Conservation (phyloP, 2,888 invertebrate species). For the Ditylenchus weischeri region DNA sequence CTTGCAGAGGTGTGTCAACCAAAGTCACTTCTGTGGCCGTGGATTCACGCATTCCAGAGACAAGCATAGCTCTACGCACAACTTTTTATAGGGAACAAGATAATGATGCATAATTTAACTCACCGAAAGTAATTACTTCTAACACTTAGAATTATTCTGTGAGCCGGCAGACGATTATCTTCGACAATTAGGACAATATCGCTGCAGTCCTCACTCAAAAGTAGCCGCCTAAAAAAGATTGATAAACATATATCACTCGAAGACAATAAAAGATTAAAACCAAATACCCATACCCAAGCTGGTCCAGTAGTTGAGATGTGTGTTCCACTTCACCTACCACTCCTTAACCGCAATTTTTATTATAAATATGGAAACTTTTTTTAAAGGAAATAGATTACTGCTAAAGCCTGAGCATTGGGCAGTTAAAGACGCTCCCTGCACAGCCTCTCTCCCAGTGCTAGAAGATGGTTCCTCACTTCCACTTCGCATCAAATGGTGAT, state of each 20-base stretch:
- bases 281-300: too few species aligned
- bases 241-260: background rate
- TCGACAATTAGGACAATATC: slow-evolving; percentile 75
- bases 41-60: slow-evolving; percentile 68
- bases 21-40: slow-evolving; percentile 68
- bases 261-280: background rate
- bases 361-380: background rate
- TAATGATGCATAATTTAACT: slow-evolving; percentile 55
- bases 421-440: slow-evolving; percentile 5
- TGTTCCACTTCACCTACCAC: slow-evolving; percentile 69
- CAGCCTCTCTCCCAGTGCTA: background rate
- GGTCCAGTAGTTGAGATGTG: slow-evolving; percentile 67
- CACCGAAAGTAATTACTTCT: slow-evolving; percentile 93
- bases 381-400: background rate
- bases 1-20: slow-evolving; percentile 40
- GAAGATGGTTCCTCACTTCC: slow-evolving; percentile 8
- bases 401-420: background rate
- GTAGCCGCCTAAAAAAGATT: slow-evolving; percentile 67
- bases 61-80: slow-evolving; percentile 69
- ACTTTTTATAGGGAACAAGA: slow-evolving; percentile 38
- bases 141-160: slow-evolving; percentile 84
- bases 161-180: slow-evolving; percentile 70
- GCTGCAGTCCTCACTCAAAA: slow-evolving; percentile 80
- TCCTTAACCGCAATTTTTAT: slow-evolving; percentile 12
- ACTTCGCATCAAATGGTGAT: slow-evolving; percentile 13